These are phyloP conservation scores for Brachypterus glaber DNA, from an alignment of 2,888 invertebrate species.

Conservation along the genomic window DNA sequence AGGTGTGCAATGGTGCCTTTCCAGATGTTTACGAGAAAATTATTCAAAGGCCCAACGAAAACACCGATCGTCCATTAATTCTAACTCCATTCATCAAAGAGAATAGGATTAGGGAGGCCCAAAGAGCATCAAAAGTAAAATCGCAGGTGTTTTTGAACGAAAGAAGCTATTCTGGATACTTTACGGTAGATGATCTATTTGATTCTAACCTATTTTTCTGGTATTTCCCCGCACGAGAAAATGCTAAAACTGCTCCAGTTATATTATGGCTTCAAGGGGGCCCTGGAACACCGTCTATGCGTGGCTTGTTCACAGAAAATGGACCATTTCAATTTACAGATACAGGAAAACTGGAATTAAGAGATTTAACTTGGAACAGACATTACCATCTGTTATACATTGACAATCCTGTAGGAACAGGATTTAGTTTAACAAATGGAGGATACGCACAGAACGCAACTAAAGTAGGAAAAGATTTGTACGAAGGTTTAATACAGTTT, in stretches of 20 bases:
- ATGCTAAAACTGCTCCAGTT: slow-evolving; percentile 51
- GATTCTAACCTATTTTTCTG: slow-evolving; percentile 80
- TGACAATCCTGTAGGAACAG: slow-evolving; percentile 86
- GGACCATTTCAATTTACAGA: slow-evolving; percentile 57
- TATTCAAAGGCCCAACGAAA: too few species aligned
- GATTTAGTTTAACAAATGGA: slow-evolving; percentile 74
- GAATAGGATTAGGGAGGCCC: slow-evolving; percentile 55
- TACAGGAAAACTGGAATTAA: slow-evolving; percentile 36
- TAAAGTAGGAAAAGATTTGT: slow-evolving; percentile 68
- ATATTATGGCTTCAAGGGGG: slow-evolving; percentile 76
- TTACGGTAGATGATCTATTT: slow-evolving; percentile 65
- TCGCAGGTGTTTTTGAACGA: slow-evolving; percentile 50
- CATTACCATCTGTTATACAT: slow-evolving; percentile 72
- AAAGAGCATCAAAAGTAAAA: slow-evolving; percentile 43
- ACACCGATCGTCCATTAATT: too few species aligned
- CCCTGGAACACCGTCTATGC: slow-evolving; percentile 66
- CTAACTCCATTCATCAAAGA: slow-evolving; percentile 59
- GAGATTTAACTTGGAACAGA: slow-evolving; percentile 67
- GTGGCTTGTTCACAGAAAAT: slow-evolving; percentile 70
- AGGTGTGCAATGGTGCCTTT: too few species aligned
- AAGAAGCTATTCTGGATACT: slow-evolving; percentile 62
- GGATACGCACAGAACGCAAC: slow-evolving; percentile 72
- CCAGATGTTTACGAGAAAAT: too few species aligned
- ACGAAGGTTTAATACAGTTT: slow-evolving; percentile 66
- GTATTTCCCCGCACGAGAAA: slow-evolving; percentile 65